Evolutionary conservation across 2,797 vertebrate species (phyloP).

Genomic region (Tokudaia tokunoshimensis): DNA sequence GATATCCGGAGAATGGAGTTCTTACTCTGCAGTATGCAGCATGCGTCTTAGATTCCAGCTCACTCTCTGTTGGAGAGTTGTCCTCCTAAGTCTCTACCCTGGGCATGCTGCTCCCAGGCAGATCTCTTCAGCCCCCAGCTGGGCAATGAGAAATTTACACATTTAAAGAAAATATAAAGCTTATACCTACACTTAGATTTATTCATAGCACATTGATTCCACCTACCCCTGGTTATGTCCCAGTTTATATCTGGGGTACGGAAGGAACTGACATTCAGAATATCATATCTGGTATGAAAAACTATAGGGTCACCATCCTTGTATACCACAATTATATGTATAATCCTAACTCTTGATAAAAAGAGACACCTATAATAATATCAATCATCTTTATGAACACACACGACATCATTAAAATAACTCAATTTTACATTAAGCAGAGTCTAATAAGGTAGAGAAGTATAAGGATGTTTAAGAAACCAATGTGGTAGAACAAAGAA

Average conservation of each 20-base stretch:
- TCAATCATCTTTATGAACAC: background rate
- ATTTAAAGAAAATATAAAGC: background rate
- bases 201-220: fast-evolving
- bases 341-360: background rate
- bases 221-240: background rate
- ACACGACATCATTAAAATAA: background rate
- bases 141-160: fast-evolving
- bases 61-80: fast-evolving
- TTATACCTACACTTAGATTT: background rate
- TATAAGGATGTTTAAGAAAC: background rate
- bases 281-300: background rate
- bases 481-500: background rate
- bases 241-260: fast-evolving
- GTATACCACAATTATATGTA: background rate
- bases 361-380: background rate
- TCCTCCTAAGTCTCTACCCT: background rate
- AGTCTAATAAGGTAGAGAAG: background rate
- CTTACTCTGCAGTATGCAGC: fast-evolving
- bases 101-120: fast-evolving
- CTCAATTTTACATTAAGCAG: background rate
- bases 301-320: fast-evolving
- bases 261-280: background rate
- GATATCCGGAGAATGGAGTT: fast-evolving
- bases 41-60: background rate
- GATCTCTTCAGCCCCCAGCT: fast-evolving